A percentile compares a stretch with the other conserved stretches of the same genome.
phyloP scores from a whole-genome alignment of 2,888 invertebrate species.

The Spilosoma lubricipeda region DNA sequence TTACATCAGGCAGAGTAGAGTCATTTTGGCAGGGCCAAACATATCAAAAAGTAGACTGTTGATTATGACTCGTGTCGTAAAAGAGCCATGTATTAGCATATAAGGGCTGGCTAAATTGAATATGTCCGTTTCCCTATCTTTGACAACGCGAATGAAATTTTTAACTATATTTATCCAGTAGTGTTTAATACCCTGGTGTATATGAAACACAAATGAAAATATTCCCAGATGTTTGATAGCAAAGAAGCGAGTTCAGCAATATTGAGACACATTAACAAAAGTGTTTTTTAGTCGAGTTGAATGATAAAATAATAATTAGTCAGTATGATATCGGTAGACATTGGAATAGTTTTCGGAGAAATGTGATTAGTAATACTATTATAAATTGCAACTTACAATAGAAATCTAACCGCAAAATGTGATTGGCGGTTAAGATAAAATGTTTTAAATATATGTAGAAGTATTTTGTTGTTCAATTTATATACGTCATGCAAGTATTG shows the following conservation, averaged over 20 bases:
- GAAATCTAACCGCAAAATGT: slow-evolving; percentile 32
- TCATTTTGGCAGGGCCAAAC: no score
- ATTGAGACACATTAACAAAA: neutral
- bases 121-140: no score
- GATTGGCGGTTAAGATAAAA: slow-evolving; percentile 25
- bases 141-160: no score
- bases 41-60: no score
- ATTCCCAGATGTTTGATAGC: neutral
- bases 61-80: no score
- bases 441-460: slow-evolving; percentile 15
- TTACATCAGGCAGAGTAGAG: no score
- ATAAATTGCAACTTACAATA: slow-evolving; percentile 28
- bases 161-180: no score
- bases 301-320: slow-evolving; percentile 32
- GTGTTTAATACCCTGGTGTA: neutral
- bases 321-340: slow-evolving; percentile 17
- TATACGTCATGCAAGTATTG: neutral
- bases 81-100: no score
- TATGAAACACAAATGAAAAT: neutral
- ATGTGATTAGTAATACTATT: slow-evolving; percentile 35
- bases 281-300: neutral
- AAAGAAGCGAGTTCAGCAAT: neutral
- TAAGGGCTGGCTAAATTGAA: no score
- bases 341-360: slow-evolving; percentile 16
- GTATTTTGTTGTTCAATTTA: slow-evolving; percentile 2